Evolutionary conservation across 1,140 invertebrate species (phyloP), one percentile per base, ranked within the genome.

Genomic region (Scaptodrosophila lebanonensis): DNA sequence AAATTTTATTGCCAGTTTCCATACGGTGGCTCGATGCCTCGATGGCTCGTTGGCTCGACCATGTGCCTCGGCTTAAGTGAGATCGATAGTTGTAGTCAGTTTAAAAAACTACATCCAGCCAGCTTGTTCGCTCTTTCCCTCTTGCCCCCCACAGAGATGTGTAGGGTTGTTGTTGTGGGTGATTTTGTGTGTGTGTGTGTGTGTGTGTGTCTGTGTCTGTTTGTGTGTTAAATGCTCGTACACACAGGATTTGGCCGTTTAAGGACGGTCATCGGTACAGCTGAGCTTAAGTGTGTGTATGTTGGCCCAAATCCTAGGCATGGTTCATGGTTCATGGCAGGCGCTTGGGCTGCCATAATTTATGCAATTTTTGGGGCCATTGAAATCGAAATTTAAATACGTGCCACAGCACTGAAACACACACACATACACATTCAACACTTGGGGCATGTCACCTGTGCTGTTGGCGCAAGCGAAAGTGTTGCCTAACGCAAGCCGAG

Each of bases 1-100:
- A 79, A 79, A 79, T 79, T 79, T 79, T 79, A 79, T 79, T 79
- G 73, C 73, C 75, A 57, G 69, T 61, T 73, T 79, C 64, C 75
- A 79, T 79, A 79, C 82, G 73, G 73, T 8, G 22, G 22, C 22
- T 25, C 8, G 22, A 8, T 25, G 22, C n/a, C n/a, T n/a, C 58
- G 52, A 50, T 47, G 36, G 39, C 51, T 27, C 30, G 12, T 11
- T 16, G 50, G 45, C 43, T n/a, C n/a, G 58, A 8, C 20, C n/a
- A 29, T 57, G 54, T 43, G 61, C 40, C 43, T 49, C 30, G 64
- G 67, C 59, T 76, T 70, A 76, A 77, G 66, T 76, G 71, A 76
- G 71, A 76, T 76, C 71, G 72, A 76, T 76, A 76, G 71, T 76
- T 76, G 65, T 66, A 70, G 61, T 58, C 42, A 38, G 45, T 61